Percentiles rank a stretch among this genome's conserved stretches.
phyloP scores from a whole-genome alignment of 2,888 invertebrate species.

The Neoascia interrupta region DNA sequence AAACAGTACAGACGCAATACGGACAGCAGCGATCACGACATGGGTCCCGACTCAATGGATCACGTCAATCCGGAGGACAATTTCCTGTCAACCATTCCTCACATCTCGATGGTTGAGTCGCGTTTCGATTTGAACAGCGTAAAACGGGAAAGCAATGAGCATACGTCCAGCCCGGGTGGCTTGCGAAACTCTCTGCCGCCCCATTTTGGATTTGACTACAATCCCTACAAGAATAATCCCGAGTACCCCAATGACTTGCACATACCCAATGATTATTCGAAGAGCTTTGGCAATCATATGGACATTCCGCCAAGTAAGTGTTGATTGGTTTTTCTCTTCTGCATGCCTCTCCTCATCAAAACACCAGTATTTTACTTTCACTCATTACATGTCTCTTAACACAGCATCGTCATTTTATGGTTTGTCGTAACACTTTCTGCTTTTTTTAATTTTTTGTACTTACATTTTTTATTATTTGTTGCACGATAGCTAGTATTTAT shows the following conservation, averaged over 20 bases:
- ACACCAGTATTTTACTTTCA: no score
- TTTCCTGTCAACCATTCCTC: slow-evolving; percentile 78
- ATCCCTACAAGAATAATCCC: slow-evolving; percentile 75
- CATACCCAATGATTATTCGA: slow-evolving; percentile 78
- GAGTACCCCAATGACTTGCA: slow-evolving; percentile 79
- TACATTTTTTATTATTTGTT: no score
- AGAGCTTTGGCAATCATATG: slow-evolving; percentile 79
- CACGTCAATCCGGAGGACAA: slow-evolving; percentile 78
- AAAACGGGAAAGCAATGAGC: slow-evolving; percentile 77
- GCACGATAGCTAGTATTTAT: no score
- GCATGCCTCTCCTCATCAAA: slow-evolving; percentile 11
- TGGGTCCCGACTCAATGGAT: slow-evolving; percentile 76
- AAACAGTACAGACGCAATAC: slow-evolving; percentile 76
- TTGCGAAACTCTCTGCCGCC: slow-evolving; percentile 74
- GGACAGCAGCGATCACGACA: slow-evolving; percentile 72
- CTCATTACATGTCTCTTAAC: slow-evolving; percentile 7
- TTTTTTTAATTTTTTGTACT: no score
- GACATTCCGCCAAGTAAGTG: slow-evolving; percentile 80
- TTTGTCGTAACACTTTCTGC: no score
- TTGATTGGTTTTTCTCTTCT: neutral
- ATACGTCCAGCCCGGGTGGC: slow-evolving; percentile 71
- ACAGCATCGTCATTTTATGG: neutral
- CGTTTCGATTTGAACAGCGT: slow-evolving; percentile 77
- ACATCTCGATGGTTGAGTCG: slow-evolving; percentile 78
- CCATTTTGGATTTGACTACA: slow-evolving; percentile 77